Evolutionary conservation across 2,113 vertebrate genomes (phyloP).

Genomic region (Amphilophus citrinellus): DNA sequence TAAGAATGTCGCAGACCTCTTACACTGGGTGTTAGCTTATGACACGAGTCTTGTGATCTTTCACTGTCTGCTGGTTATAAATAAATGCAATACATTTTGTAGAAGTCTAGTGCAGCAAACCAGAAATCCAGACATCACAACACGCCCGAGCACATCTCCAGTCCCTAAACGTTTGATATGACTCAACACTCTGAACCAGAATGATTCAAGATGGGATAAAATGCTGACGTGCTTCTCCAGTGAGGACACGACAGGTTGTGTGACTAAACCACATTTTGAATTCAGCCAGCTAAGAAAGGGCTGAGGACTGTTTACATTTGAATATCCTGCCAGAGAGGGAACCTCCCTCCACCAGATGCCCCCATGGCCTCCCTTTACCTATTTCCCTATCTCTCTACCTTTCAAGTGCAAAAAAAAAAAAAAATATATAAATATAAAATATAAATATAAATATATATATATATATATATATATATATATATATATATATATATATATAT

Average conservation of each 20-base stretch:
- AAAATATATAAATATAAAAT: no score
- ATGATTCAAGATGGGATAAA: slow-evolving; percentile 8
- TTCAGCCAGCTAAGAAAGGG: slow-evolving; percentile 39
- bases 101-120: neutral
- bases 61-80: neutral
- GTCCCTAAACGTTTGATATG: slow-evolving; percentile 6
- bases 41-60: slow-evolving; percentile 32
- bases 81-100: slow-evolving; percentile 4
- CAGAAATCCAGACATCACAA: slow-evolving; percentile 7
- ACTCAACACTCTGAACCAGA: slow-evolving; percentile 28
- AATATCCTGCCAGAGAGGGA: slow-evolving; percentile 74
- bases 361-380: neutral
- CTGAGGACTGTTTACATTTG: slow-evolving; percentile 74
- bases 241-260: slow-evolving; percentile 18
- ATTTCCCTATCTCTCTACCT: neutral
- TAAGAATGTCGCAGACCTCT: slow-evolving; percentile 42
- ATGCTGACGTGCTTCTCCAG: slow-evolving; percentile 32
- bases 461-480: no score
- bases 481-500: no score
- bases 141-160: neutral
- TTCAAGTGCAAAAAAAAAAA: slow-evolving; percentile 22
- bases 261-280: slow-evolving; percentile 44
- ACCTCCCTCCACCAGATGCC: slow-evolving; percentile 66
- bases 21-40: slow-evolving; percentile 6
- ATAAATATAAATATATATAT: no score